A percentile compares a stretch with the other conserved stretches of the same genome.
Evolutionary conservation across 2,797 vertebrate genomes (phyloP).

Genomic region (Ceyx erithaca): DNA sequence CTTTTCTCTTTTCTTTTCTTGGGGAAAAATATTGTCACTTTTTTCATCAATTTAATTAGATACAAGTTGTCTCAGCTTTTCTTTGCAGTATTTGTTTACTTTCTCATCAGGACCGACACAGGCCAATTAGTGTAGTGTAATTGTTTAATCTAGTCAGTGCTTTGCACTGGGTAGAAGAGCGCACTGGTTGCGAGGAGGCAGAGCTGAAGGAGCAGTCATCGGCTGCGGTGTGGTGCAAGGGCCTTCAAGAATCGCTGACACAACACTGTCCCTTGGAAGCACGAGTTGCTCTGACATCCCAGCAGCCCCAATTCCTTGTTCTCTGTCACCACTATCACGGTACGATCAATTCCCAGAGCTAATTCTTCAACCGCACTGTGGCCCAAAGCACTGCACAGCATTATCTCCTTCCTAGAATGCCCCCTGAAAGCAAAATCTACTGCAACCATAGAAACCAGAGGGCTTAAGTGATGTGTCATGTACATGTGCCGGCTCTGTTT

Average conservation of each 20-base stretch:
- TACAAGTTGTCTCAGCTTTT: constrained; percentile 90
- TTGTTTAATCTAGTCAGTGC: constrained; percentile 86
- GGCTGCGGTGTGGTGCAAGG: not conserved
- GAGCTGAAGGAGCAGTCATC: constrained; percentile 10
- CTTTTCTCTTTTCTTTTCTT: constrained; percentile 43
- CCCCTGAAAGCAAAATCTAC: constrained; percentile 65
- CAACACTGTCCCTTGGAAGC: constrained; percentile 16
- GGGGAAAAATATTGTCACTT: constrained; percentile 77
- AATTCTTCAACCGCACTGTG: constrained; percentile 54
- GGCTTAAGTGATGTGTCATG: constrained; percentile 65
- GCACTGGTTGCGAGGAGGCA: constrained; percentile 52
- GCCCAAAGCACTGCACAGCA: constrained; percentile 40
- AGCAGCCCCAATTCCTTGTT: constrained; percentile 49
- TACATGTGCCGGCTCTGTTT: constrained; percentile 60
- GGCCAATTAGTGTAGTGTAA: constrained; percentile 93
- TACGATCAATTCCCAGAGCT: constrained; percentile 59
- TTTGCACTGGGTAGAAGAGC: constrained; percentile 58
- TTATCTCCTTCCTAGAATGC: constrained; percentile 64
- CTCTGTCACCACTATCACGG: constrained; percentile 64
- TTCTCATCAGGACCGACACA: constrained; percentile 88
- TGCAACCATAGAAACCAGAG: constrained; percentile 69
- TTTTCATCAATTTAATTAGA: constrained; percentile 90
- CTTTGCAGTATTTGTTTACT: constrained; percentile 90
- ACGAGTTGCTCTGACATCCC: constrained; percentile 57
- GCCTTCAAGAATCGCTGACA: constrained; percentile 59